A percentile compares a stretch with the other conserved stretches of the same genome.
These are phyloP conservation scores for Ernsta delagoae DNA, from an alignment of 2,888 invertebrate species.

Conservation along the genomic window DNA sequence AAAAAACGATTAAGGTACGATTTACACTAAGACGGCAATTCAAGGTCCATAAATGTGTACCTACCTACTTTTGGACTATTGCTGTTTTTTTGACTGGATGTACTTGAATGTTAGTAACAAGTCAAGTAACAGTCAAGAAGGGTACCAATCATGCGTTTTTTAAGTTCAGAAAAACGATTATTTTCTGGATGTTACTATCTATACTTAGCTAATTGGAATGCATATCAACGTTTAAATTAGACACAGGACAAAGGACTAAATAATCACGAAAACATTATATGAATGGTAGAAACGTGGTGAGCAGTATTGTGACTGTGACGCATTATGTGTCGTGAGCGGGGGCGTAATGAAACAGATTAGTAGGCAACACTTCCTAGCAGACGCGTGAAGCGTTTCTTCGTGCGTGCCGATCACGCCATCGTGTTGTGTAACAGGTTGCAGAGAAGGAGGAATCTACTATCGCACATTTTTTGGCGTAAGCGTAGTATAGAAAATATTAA, in stretches of 20 bases:
- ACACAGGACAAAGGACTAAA: background rate
- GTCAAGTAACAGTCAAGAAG: too few species aligned
- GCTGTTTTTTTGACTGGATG: too few species aligned
- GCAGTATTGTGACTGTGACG: slow-evolving; percentile 22
- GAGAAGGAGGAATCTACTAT: background rate
- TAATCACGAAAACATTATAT: slow-evolving; percentile 24
- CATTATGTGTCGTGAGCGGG: slow-evolving; percentile 30
- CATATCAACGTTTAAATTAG: background rate
- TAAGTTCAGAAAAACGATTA: too few species aligned
- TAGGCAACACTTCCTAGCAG: slow-evolving; percentile 55
- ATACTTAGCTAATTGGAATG: background rate
- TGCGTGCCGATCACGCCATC: slow-evolving; percentile 63
- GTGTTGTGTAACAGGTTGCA: slow-evolving; percentile 43
- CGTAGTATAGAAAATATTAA: too few species aligned
- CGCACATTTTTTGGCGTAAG: too few species aligned
- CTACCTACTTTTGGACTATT: too few species aligned
- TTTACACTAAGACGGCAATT: too few species aligned
- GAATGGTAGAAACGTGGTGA: slow-evolving; percentile 18
- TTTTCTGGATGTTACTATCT: background rate
- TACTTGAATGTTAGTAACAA: too few species aligned
- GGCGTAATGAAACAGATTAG: slow-evolving; percentile 28
- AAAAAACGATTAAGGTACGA: too few species aligned
- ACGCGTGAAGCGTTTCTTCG: slow-evolving; percentile 57
- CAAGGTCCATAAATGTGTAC: too few species aligned
- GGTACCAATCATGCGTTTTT: too few species aligned